phyloP scores from a whole-genome alignment of 2,888 invertebrate genomes.

The Apomyelois bistriatella region DNA sequence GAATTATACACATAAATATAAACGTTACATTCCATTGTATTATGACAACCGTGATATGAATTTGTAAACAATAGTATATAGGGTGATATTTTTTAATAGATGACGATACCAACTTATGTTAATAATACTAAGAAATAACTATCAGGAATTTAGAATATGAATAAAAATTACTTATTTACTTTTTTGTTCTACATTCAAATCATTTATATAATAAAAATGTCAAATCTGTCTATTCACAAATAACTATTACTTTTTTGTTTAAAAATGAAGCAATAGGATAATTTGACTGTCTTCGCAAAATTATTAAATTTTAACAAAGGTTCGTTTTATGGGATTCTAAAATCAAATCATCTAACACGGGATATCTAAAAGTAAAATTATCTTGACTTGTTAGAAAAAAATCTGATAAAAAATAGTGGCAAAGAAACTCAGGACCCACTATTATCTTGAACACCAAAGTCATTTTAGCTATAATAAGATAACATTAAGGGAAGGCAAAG shows the following conservation, averaged over 20 bases:
- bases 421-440: constrained; percentile 59
- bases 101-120: constrained; percentile 1
- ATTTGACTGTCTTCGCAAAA: constrained; percentile 8
- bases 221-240: no score
- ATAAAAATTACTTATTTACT: not conserved
- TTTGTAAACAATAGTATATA: constrained; percentile 22
- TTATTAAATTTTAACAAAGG: constrained; percentile 12
- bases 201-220: not conserved
- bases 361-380: constrained; percentile 69
- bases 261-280: not conserved
- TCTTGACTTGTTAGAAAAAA: constrained; percentile 52
- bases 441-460: constrained; percentile 79
- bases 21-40: constrained; percentile 16
- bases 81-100: constrained; percentile 10
- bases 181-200: not conserved
- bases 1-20: constrained; percentile 11
- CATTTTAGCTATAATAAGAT: constrained; percentile 80
- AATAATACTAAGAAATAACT: not conserved
- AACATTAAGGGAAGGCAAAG: constrained; percentile 69
- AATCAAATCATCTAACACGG: constrained; percentile 66
- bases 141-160: not conserved
- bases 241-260: no score
- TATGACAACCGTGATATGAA: constrained; percentile 24
- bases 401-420: constrained; percentile 58
- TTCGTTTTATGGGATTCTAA: constrained; percentile 31